These are phyloP conservation scores for Engraulis encrasicolus DNA, from an alignment of 2,113 vertebrate species.

Conservation along the genomic window DNA sequence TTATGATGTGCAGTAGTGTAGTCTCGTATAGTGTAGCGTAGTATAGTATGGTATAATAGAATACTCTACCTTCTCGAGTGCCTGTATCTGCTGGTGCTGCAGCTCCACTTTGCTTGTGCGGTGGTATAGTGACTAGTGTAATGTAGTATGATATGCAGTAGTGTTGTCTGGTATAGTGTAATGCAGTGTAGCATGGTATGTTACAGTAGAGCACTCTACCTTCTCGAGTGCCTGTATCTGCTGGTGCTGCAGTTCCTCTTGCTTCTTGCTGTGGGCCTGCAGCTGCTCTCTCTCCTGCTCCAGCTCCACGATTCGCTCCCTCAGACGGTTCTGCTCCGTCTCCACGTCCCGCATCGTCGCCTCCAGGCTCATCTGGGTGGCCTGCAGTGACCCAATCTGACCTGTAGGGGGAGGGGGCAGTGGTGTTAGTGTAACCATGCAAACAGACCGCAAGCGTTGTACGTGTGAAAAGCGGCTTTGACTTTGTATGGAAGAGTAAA, in stretches of 20 bases:
- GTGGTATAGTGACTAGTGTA: too few relatives aligned
- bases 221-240: conserved; percentile 89
- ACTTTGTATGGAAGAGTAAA: too few relatives aligned
- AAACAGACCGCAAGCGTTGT: too few relatives aligned
- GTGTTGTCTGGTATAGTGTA: too few relatives aligned
- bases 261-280: conserved; percentile 86
- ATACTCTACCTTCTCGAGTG: conserved; percentile 85
- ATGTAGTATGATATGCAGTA: too few relatives aligned
- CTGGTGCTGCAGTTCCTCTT: conserved; percentile 89
- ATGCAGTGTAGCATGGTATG: background rate
- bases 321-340: conserved; percentile 87
- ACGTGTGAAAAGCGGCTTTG: too few relatives aligned
- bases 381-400: conserved; percentile 95
- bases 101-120: too few relatives aligned
- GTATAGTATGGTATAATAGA: background rate
- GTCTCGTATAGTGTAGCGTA: too few relatives aligned
- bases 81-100: conserved; percentile 88
- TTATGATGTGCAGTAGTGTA: too few relatives aligned
- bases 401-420: conserved; percentile 68
- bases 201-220: conserved; percentile 65
- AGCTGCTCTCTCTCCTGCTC: conserved; percentile 89
- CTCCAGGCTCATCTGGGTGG: conserved; percentile 94
- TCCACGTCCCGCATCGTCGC: conserved; percentile 93
- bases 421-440: too few relatives aligned
- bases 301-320: conserved; percentile 85